Base-by-base conservation (phyloP, 2,113 vertebrate genomes). In the Lynx canadensis region DNA sequence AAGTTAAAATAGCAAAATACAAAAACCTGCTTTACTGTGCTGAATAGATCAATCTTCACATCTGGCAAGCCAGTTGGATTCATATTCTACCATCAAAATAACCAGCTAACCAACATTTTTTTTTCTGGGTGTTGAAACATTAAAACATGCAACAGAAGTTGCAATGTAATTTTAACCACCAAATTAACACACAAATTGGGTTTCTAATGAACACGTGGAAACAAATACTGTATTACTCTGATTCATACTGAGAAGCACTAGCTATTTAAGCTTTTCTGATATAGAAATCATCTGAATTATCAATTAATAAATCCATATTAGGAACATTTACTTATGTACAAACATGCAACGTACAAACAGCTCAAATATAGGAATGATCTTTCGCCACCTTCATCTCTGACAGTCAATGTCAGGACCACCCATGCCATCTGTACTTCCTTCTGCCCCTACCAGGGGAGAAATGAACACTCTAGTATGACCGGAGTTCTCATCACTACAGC, bases 241-340 rank as follows among this genome's bases (percentile, higher is more conserved):
- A 76, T 41, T 76, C 52, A 94, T 55, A 15, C 19, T 83, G 19
- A 91, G 60, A 65, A 87, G 48, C 45, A 63, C 63, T 18, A 80
- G 48, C 85, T 7, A 65, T 71, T 60, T 79, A 36, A 79, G 36
- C 11, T 50, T 65, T 95, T 84, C 65, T 91, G 79, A 66, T 50
- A 80, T 88, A 88, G 65, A 88, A 91, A 88, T 83, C 63, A 95
- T 66, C 14, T 68, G 52, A 66, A 73, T 94, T 91, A 48, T 63
- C 55, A 50, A 81, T 14, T 31, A 95, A 93, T 38, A 66, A 16
- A 65, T 81, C 55, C 21, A 71, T 8, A n/a, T 65, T 76, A 86
- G 19, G 78, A 36, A 36, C 27, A 78, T 65, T 16, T 12, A 50
- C 60, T 52, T 93, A 82, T 14, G 2, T n/a, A 29, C 29, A 79